Evolutionary conservation across 2,888 invertebrate species (phyloP).

Genomic region (Noctuana brunneofusca): DNA sequence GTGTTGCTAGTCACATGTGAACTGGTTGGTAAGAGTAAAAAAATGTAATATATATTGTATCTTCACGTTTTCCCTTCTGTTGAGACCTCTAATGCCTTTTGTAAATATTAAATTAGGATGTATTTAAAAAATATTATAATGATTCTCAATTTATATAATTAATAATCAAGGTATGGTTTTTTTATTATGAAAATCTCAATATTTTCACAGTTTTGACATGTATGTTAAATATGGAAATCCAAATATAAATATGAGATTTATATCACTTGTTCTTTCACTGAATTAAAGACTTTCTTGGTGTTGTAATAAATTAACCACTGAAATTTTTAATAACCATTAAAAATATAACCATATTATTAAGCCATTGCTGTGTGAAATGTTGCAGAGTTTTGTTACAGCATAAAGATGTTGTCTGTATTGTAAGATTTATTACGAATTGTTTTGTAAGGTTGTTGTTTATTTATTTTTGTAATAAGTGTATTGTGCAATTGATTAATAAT

Average conservation of each 20-base stretch:
- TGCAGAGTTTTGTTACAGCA: background rate
- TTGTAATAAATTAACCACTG: background rate
- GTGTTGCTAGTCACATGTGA: constrained; percentile 56
- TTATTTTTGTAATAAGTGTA: constrained; percentile 19
- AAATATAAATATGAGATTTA: background rate
- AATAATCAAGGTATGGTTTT: background rate
- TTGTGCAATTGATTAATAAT: constrained; percentile 17
- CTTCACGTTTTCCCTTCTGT: background rate
- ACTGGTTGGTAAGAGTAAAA: constrained; percentile 19
- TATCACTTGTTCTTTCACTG: background rate
- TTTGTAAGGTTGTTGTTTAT: constrained; percentile 17
- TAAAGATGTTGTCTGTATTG: background rate
- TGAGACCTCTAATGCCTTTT: constrained; percentile 6
- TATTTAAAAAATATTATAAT: background rate
- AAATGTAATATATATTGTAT: constrained; percentile 7
- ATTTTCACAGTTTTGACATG: background rate
- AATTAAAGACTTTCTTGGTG: background rate
- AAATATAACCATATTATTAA: background rate
- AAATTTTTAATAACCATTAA: background rate
- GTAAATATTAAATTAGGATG: background rate
- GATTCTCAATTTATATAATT: background rate
- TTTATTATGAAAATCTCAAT: background rate
- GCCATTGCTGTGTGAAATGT: background rate
- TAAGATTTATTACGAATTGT: constrained; percentile 9
- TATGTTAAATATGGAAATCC: background rate